phyloP scores from a whole-genome alignment of 2,888 invertebrate species.

The Trichopoda pennipes region DNA sequence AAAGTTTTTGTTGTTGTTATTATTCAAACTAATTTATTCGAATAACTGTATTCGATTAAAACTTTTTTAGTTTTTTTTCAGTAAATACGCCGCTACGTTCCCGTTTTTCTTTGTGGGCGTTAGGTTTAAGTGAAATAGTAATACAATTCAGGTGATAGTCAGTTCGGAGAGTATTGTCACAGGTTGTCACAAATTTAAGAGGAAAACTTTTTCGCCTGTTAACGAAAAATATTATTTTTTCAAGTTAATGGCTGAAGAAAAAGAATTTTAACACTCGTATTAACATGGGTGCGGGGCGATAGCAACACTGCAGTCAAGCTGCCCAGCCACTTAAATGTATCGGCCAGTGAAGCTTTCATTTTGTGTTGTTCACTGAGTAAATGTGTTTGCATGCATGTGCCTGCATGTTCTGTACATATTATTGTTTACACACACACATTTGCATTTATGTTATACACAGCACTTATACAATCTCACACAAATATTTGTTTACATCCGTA shows the following conservation, averaged over 20 bases:
- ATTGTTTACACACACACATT: background rate
- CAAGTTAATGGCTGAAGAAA: background rate
- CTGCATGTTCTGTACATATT: background rate
- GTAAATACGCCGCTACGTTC: no score
- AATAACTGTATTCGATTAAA: no score
- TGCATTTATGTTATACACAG: background rate
- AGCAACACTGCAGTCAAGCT: constrained; percentile 2
- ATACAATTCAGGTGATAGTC: no score
- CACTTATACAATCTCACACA: background rate
- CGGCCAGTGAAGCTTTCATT: constrained; percentile 40
- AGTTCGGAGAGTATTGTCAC: no score
- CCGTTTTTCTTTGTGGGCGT: no score
- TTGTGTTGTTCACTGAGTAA: constrained; percentile 16
- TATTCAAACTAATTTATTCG: no score
- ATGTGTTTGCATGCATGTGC: background rate
- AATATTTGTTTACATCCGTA: constrained; percentile 6
- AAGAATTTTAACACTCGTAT: background rate
- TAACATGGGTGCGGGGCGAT: background rate
- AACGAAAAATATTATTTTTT: no score
- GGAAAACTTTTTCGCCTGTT: no score
- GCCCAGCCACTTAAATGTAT: constrained; percentile 33
- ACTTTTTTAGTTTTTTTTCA: no score
- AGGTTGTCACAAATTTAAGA: no score
- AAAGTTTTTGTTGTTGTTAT: no score
- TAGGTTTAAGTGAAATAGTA: no score